Conservation (phyloP, 2,797 vertebrate species). For the Mus caroli region DNA sequence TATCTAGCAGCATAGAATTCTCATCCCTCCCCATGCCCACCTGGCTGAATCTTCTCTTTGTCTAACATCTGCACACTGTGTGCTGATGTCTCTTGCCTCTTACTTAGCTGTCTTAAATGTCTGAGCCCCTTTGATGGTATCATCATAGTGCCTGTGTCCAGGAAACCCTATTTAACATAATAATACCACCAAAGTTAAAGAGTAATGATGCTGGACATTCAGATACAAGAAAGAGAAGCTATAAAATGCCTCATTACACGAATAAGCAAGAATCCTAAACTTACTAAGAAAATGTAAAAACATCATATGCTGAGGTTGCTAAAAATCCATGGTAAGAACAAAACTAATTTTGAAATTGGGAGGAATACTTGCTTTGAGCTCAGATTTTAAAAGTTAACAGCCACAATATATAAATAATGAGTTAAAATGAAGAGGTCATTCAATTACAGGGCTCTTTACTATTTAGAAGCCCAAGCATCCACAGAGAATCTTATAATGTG, state of each 20-base stretch:
- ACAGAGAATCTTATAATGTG: background rate
- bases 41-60: background rate
- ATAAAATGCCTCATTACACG: background rate
- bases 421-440: background rate
- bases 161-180: background rate
- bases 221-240: background rate
- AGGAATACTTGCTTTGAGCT: background rate
- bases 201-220: background rate
- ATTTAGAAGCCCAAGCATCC: background rate
- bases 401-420: background rate
- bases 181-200: background rate
- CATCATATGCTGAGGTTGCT: background rate
- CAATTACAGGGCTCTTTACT: background rate
- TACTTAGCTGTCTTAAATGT: background rate
- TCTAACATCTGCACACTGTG: background rate
- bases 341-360: background rate
- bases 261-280: background rate
- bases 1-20: background rate
- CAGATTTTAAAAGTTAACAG: background rate
- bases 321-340: background rate
- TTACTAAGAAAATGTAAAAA: background rate
- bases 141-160: background rate
- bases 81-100: background rate
- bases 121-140: background rate
- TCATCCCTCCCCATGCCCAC: too few species aligned